Conservation (phyloP, 2,113 vertebrate species). For the Colossoma macropomum region DNA sequence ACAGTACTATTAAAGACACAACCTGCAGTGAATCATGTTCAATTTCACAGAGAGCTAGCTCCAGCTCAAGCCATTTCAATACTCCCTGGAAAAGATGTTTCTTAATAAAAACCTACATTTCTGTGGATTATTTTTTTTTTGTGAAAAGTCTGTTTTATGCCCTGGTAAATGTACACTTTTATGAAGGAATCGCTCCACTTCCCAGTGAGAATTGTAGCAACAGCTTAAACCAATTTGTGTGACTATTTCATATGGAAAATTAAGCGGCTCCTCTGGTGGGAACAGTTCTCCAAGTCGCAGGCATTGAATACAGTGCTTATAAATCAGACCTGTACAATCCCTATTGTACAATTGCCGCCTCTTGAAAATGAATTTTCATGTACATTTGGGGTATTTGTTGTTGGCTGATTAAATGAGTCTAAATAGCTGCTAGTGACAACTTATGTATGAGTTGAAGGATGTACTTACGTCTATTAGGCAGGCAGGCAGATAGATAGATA, state of each 20-base stretch:
- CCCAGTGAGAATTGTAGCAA: constrained; percentile 7
- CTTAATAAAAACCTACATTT: constrained; percentile 46
- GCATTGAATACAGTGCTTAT: constrained; percentile 23
- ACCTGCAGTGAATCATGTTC: constrained; percentile 56
- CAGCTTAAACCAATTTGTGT: constrained; percentile 48
- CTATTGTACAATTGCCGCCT: not conserved
- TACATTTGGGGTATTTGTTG: not conserved
- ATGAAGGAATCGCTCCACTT: constrained; percentile 41
- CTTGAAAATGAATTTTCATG: not conserved
- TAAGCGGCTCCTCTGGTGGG: constrained; percentile 33
- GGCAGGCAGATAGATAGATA: too few relatives aligned
- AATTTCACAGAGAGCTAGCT: constrained; percentile 53
- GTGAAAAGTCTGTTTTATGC: constrained; percentile 36
- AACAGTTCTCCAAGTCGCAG: constrained; percentile 28
- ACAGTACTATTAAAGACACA: constrained; percentile 54
- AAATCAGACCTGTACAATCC: not conserved
- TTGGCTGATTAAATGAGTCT: not conserved
- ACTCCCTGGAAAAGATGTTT: constrained; percentile 27
- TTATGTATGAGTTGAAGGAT: too few relatives aligned
- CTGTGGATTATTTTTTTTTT: constrained; percentile 20
- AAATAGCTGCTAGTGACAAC: not conserved
- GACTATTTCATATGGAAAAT: constrained; percentile 42
- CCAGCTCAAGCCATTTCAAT: constrained; percentile 14
- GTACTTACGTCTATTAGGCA: too few relatives aligned
- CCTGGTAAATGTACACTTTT: constrained; percentile 35